Percentiles rank a stretch among this genome's conserved stretches.
These are phyloP conservation scores for Cryptophagus acutangulus DNA, from an alignment of 2,888 invertebrate genomes.

Conservation along the genomic window DNA sequence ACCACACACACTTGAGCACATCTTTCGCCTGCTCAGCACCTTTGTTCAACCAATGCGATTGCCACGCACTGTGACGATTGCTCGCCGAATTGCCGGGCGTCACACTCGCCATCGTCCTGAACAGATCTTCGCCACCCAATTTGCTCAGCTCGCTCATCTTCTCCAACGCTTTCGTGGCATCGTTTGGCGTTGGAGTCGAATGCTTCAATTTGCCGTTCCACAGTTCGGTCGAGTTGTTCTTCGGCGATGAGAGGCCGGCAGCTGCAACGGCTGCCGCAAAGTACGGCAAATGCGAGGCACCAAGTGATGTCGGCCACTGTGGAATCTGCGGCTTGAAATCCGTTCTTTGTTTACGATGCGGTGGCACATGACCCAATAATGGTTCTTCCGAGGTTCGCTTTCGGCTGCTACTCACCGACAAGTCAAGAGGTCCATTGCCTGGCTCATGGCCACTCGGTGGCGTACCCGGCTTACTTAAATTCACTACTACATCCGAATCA, in stretches of 20 bases:
- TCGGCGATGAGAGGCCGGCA: slow-evolving; percentile 64
- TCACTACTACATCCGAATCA: slow-evolving; percentile 65
- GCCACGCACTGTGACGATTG: slow-evolving; percentile 87
- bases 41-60: slow-evolving; percentile 96
- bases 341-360: slow-evolving; percentile 62
- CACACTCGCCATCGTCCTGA: slow-evolving; percentile 57
- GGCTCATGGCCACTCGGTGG: slow-evolving; percentile 51
- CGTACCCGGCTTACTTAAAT: slow-evolving; percentile 63
- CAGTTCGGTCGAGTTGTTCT: slow-evolving; percentile 53
- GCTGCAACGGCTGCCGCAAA: slow-evolving; percentile 74
- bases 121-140: slow-evolving; percentile 73
- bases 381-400: slow-evolving; percentile 62
- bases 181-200: slow-evolving; percentile 62
- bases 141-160: slow-evolving; percentile 89
- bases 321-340: slow-evolving; percentile 68
- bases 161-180: slow-evolving; percentile 82
- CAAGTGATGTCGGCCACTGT: slow-evolving; percentile 71
- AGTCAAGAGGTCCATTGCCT: slow-evolving; percentile 68
- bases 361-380: slow-evolving; percentile 54
- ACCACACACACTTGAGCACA: slow-evolving; percentile 96
- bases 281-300: slow-evolving; percentile 71
- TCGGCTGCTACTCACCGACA: slow-evolving; percentile 72
- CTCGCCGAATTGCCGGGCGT: slow-evolving; percentile 51
- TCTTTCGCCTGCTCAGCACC: slow-evolving; percentile 93
- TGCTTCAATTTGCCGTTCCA: slow-evolving; percentile 82